Evolutionary conservation across 2,113 vertebrate species (phyloP), one percentile per base, ranked within the genome.

Genomic region (Chaetodon auriga): DNA sequence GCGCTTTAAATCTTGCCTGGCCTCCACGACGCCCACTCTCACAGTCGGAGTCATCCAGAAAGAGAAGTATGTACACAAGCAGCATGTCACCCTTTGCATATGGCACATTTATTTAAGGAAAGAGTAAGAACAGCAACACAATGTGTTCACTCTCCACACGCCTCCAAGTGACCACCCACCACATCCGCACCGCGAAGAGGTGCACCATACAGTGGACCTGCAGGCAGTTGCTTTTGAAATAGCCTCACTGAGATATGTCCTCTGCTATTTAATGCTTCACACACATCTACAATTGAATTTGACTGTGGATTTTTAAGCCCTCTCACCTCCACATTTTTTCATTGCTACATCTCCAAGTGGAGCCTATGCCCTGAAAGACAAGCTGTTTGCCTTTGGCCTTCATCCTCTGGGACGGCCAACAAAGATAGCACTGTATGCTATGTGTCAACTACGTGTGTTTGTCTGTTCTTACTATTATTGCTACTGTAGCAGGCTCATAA

Each of bases 51-150:
- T 54, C 49, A 71, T 35, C 38, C 73, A 78, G 43, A 72, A 54
- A 64, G 45, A 66, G 83, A 49, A 23, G 21, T 46, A 61, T 80
- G 36, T 84, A 54, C 63, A 86, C 82, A 79, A 68, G 25, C 89
- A 84, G 79, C 76, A 43, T 79, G 81, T 73, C 91, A 81, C 83
- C 84, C 63, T 81, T 66, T 85, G 81, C 88, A 90, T 89, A 81
- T 90, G 89, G 92, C 89, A 79, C 62, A 78, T 93, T 94, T 95
- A 93, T 95, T 94, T 94, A 88, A 86, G 90, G 93, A 91, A 93
- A 90, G 90, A 68, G 82, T 87, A 83, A 88, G 82, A 95, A 91
- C 88, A 82, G 92, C 91, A 92, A 81, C 87, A 87, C 89, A 92
- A 93, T 92, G 92, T 90, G 78, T 83, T 88, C 66, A 9, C 83